phyloP scores from a whole-genome alignment of 2,888 invertebrate species.

The Microctonus aethiopoides region DNA sequence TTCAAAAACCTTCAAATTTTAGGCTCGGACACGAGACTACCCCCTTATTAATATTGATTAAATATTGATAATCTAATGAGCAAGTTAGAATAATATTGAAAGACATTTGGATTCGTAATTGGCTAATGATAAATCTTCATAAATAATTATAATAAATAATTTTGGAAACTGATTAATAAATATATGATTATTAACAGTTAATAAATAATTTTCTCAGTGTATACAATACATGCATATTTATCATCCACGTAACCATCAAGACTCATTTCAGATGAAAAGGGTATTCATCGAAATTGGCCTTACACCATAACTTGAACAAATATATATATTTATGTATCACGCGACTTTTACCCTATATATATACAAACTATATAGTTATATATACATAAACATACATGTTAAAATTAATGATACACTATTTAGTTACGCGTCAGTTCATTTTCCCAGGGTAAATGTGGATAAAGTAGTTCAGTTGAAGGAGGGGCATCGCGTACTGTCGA shows the following conservation, averaged over 20 bases:
- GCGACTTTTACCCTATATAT: conserved; percentile 42
- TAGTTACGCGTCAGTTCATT: conserved; percentile 67
- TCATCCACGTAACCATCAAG: not conserved
- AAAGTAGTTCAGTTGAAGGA: conserved; percentile 8
- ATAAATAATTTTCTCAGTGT: no score
- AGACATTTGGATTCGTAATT: no score
- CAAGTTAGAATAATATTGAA: no score
- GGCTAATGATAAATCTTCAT: no score
- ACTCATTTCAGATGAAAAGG: not conserved
- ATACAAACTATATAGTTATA: conserved; percentile 47
- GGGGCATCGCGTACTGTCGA: conserved; percentile 42
- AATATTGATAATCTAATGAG: no score
- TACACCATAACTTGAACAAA: conserved; percentile 42
- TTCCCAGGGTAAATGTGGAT: conserved; percentile 58
- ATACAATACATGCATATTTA: no score
- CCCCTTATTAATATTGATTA: no score
- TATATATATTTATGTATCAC: conserved; percentile 21
- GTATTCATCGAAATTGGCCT: conserved; percentile 48
- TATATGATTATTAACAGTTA: no score
- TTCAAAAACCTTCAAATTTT: no score
- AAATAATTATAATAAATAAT: no score
- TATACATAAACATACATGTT: conserved; percentile 62
- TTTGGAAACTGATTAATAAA: no score
- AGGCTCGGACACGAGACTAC: no score
- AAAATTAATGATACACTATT: conserved; percentile 66